Evolutionary conservation across 2,113 vertebrate species (phyloP), one percentile per base, ranked within the genome.

Genomic region (Montifringilla adamsi): DNA sequence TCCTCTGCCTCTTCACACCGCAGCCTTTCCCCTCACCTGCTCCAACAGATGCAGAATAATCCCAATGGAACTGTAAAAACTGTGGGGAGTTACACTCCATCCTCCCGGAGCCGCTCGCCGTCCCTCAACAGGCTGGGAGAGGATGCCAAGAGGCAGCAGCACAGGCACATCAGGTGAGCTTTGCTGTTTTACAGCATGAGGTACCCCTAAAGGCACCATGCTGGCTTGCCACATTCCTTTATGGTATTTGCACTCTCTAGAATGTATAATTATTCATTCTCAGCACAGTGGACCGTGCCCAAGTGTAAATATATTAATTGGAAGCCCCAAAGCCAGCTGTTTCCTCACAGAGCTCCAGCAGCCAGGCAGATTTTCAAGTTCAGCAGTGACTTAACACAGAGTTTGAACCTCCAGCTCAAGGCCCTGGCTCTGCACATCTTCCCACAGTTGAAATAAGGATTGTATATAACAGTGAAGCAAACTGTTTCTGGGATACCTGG

Each of bases 1-100:
- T 95, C 98, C 44, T 97, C 98, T 28, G 95, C 98, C 78, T 97
- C 98, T 94, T 96, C 99, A 26, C 99, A 98, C 91, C 99, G 98
- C 97, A 99, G 99, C 98, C 99, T 99, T 97, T 99, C 99, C 8
- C 99, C 99, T 63, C 99, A 99, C 98, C 98, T 99, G 95, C 98
- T 99, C 95, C 99, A 99, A 98, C 99, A 98, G 98, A 98, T 97
- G 98, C 98, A 98, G 96, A 97, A 95, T 98, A 99, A 98, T 96
- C 98, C 99, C 79, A 99, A 99, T 97, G 99, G 99, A 95, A 98
- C 98, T 82, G 97, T 98, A 94, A 98, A 98, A 98, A 99, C 98
- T 92, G 98, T 98, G 93, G 98, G 97, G 90, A 98, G 97, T 98
- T 98, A 98, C 87, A 91, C 95, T 64, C 97, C 97, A 0, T 98